Base-by-base conservation (phyloP, 2,797 vertebrate species). In the Argyrosomus regius region DNA sequence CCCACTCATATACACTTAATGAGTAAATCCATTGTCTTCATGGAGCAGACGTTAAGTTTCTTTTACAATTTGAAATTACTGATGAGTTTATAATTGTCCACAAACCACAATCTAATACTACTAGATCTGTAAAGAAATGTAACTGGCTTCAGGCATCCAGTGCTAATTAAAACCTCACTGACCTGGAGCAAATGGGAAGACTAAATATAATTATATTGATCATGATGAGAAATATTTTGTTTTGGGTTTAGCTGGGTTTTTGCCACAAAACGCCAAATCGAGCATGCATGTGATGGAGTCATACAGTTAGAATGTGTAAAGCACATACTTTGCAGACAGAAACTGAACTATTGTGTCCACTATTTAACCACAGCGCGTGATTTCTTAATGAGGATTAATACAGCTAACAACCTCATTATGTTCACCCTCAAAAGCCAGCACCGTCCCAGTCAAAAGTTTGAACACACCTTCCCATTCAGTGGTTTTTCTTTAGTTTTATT, bases 381-480 rank as follows among this genome's bases (percentile, higher is more conserved):
- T 39, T 70, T 68, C 26, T 56, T 61, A 58, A 60, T 71, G 78
- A 63, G 20, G 71, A 58, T 78, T 67, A 61, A 58, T 56, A 28
- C 43, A 10, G 24, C 60, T 62, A 62, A 75, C 52, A 35, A 11
- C 52, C 50, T 31, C 7, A 68, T 75, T 65, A 76, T 12, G 6
- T 80, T 68, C 52, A 31, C 60, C 6, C 49, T 70, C 50, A 65
- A 73, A 65, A 69, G n/a, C 72, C 43, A 69, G n/a, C 26, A 59
- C 56, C 43, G 56, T 66, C 65, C 48, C 31, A 35, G 31, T 35
- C 31, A 35, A 35, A 31, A 8, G 6, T 35, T 35, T 35, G 31
- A 35, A 8, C 31, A 31, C 26, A 31, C 31, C 31, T 31, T 31
- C 31, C 6, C 31, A 31, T 31, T 6, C 31, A 6, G 1, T 6